Evolutionary conservation across 2,797 vertebrate genomes (phyloP).

Genomic region (Kryptolebias ocellatus): DNA sequence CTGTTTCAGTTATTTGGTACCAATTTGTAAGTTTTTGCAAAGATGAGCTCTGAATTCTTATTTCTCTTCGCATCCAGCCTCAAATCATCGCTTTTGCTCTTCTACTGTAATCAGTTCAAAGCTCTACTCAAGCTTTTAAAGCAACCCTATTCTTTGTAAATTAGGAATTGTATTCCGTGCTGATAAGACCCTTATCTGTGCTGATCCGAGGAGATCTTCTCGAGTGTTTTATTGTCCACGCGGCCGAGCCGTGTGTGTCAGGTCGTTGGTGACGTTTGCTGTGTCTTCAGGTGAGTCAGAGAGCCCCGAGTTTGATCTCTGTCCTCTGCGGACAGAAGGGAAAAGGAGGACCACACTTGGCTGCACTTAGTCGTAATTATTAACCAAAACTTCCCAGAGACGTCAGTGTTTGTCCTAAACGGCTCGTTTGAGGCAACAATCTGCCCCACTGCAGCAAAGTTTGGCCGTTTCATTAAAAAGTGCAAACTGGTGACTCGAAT

Average conservation of each 20-base stretch:
- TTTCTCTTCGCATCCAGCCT: background rate
- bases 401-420: slow-evolving; percentile 76
- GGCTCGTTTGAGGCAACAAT: slow-evolving; percentile 57
- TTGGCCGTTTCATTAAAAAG: slow-evolving; percentile 76
- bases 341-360: slow-evolving; percentile 34
- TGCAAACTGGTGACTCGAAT: slow-evolving; percentile 80
- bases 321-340: slow-evolving; percentile 40
- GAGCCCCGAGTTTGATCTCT: background rate
- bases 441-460: slow-evolving; percentile 37
- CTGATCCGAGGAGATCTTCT: slow-evolving; percentile 31
- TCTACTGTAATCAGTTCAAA: slow-evolving; percentile 14
- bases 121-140: slow-evolving; percentile 37
- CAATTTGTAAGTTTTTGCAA: background rate
- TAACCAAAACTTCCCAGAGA: slow-evolving; percentile 66
- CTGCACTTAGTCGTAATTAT: slow-evolving; percentile 75
- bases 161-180: slow-evolving; percentile 73
- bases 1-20: background rate
- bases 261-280: slow-evolving; percentile 66
- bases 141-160: slow-evolving; percentile 77
- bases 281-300: background rate
- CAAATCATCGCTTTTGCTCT: slow-evolving; percentile 7
- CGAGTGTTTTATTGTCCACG: slow-evolving; percentile 57
- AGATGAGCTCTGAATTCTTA: background rate
- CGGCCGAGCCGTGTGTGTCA: slow-evolving; percentile 66
- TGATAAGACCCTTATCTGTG: slow-evolving; percentile 79